Percentiles rank a stretch among this genome's conserved stretches.
phyloP scores from a whole-genome alignment of 2,113 vertebrate genomes.

The Bos javanicus region DNA sequence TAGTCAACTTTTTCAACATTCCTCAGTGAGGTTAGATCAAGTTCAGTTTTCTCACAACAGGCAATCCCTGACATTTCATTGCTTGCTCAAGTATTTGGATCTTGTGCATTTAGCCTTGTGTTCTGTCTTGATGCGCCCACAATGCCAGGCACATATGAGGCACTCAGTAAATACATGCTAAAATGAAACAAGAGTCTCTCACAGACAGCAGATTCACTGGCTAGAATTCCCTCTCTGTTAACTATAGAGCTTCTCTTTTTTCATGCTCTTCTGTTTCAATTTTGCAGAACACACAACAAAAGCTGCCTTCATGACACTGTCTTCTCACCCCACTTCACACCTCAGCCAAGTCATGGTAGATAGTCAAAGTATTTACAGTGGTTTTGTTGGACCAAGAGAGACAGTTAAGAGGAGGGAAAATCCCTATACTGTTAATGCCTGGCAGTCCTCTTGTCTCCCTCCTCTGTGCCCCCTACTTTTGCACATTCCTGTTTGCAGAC shows the following conservation, averaged over 20 bases:
- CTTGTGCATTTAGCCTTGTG: not conserved
- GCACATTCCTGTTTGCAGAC: not conserved
- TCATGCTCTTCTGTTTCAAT: not conserved
- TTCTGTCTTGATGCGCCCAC: not conserved
- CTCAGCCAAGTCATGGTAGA: not conserved
- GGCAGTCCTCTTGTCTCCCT: not conserved
- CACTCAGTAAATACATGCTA: not conserved
- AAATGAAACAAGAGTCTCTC: not conserved
- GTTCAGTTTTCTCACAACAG: not conserved
- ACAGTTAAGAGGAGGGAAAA: not conserved
- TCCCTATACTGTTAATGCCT: not conserved
- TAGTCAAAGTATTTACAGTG: not conserved
- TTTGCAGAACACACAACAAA: not conserved
- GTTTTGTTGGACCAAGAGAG: not conserved
- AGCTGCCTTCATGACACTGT: not conserved
- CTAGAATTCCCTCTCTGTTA: not conserved
- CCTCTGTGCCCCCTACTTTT: not conserved
- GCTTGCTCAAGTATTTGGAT: not conserved
- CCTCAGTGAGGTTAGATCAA: not conserved
- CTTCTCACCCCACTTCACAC: not conserved
- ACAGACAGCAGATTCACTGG: not conserved
- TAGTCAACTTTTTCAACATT: not conserved
- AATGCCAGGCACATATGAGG: not conserved
- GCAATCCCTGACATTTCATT: not conserved
- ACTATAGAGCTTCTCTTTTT: not conserved